phyloP scores from a whole-genome alignment of 1,140 invertebrate species.

The Drosophila navojoa region DNA sequence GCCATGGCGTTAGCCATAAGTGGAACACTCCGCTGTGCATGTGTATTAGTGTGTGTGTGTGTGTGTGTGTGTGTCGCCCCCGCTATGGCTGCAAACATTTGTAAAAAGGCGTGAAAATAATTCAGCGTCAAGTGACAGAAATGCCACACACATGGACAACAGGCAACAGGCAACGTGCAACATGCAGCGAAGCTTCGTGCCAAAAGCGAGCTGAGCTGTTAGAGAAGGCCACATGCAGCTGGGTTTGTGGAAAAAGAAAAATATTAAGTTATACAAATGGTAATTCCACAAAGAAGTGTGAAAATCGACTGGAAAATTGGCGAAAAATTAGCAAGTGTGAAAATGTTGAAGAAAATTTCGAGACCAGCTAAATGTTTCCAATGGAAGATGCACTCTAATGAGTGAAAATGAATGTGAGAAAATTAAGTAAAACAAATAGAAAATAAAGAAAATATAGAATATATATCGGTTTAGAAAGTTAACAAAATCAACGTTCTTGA shows the following conservation, averaged over 20 bases:
- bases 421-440: no score
- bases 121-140: conserved; percentile 82
- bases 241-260: background rate
- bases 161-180: background rate
- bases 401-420: no score
- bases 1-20: conserved; percentile 71
- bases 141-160: conserved; percentile 69
- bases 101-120: conserved; percentile 83
- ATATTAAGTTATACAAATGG: background rate
- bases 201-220: background rate
- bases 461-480: no score
- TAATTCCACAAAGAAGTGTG: background rate
- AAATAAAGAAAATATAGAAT: no score
- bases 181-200: background rate
- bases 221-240: conserved; percentile 8
- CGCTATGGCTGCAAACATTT: conserved; percentile 76
- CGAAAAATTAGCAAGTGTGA: background rate
- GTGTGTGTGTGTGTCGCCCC: conserved; percentile 64
- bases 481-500: no score
- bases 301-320: conserved; percentile 2
- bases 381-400: no score
- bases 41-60: background rate
- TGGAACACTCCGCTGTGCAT: conserved; percentile 53
- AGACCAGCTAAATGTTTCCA: background rate
- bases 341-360: background rate